phyloP scores from a whole-genome alignment of 2,888 invertebrate genomes.

The Cepaea hortensis region DNA sequence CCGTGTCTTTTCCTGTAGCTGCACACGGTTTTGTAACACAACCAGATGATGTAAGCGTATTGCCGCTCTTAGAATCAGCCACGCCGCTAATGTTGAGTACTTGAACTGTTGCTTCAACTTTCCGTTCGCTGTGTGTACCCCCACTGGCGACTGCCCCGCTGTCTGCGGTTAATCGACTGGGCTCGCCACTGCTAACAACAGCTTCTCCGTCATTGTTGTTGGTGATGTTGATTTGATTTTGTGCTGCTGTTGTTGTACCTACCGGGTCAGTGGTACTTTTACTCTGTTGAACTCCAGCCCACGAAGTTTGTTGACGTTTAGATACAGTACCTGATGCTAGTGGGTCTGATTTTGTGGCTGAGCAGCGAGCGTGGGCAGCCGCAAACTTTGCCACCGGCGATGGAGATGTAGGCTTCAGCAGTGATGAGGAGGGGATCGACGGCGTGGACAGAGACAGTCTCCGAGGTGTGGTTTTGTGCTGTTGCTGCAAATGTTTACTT shows the following conservation, averaged over 20 bases:
- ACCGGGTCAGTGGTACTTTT: neutral
- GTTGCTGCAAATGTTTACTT: slow-evolving; percentile 10
- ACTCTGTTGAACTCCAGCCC: slow-evolving; percentile 11
- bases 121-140: slow-evolving; percentile 13
- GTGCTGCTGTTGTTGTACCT: neutral
- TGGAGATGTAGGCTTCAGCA: slow-evolving; percentile 24
- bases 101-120: slow-evolving; percentile 11
- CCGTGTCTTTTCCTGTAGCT: neutral
- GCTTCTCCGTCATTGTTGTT: neutral
- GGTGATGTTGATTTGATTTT: neutral
- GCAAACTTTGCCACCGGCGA: slow-evolving; percentile 5
- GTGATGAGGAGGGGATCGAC: slow-evolving; percentile 13
- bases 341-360: slow-evolving; percentile 40
- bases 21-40: neutral
- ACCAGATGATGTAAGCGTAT: neutral
- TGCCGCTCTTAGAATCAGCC: neutral
- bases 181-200: neutral
- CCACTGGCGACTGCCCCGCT: neutral
- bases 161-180: neutral
- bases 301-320: slow-evolving; percentile 9
- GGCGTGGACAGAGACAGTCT: slow-evolving; percentile 34
- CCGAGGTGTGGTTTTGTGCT: slow-evolving; percentile 6
- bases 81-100: neutral
- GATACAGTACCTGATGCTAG: neutral
- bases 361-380: slow-evolving; percentile 20